Evolutionary conservation across 92 coral and sea anemone species (phyloP).

Genomic region (Diadumene lineata): DNA sequence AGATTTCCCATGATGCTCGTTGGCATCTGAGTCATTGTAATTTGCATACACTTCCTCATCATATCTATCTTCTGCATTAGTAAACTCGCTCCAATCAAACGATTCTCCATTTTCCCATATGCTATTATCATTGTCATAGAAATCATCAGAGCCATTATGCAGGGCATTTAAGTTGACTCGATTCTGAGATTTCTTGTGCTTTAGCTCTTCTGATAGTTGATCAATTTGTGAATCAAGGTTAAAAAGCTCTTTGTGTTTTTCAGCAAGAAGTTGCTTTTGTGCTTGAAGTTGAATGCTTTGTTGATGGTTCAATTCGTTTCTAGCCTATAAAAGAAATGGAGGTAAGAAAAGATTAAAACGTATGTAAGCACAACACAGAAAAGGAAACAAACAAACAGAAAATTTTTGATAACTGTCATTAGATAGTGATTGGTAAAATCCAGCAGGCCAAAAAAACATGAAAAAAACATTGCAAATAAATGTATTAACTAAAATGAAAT

Average conservation of each 20-base stretch:
- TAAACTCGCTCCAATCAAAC: constrained; percentile 24
- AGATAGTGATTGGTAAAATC: too few relatives aligned
- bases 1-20: constrained; percentile 7
- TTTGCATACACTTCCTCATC: constrained; percentile 15
- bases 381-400: too few relatives aligned
- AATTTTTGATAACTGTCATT: too few relatives aligned
- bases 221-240: constrained; percentile 80
- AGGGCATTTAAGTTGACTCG: background rate
- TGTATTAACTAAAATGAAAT: too few relatives aligned
- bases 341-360: background rate
- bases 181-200: constrained; percentile 28
- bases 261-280: constrained; percentile 84
- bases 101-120: constrained; percentile 33
- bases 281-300: constrained; percentile 85
- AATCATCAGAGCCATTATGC: constrained; percentile 13
- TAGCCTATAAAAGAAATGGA: constrained; percentile 36
- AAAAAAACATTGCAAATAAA: too few relatives aligned
- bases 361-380: background rate
- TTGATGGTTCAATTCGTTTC: constrained; percentile 83
- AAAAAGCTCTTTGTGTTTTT: constrained; percentile 77
- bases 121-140: constrained; percentile 28
- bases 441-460: too few relatives aligned
- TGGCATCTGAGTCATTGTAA: constrained; percentile 30
- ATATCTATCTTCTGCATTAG: constrained; percentile 22
- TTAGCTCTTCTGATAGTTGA: constrained; percentile 52